phyloP scores from a whole-genome alignment of 1,140 invertebrate genomes.

The Drosophila auraria region DNA sequence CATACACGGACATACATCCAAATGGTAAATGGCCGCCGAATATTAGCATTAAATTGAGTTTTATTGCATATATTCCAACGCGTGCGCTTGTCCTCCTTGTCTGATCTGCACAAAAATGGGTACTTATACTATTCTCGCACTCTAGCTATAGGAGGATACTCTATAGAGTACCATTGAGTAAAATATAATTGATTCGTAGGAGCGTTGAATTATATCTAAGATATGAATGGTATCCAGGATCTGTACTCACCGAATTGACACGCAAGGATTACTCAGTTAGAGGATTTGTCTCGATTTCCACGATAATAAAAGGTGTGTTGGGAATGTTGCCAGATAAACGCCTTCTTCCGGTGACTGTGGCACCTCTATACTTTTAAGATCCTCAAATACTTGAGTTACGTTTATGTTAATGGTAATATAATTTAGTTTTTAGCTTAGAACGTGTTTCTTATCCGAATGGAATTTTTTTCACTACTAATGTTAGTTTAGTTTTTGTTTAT shows the following conservation, averaged over 20 bases:
- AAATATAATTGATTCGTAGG: background rate
- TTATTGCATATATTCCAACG: constrained; percentile 60
- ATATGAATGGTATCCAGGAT: too few relatives aligned
- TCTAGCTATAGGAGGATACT: background rate
- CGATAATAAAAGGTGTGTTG: constrained; percentile 23
- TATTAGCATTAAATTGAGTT: constrained; percentile 32
- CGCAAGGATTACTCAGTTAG: constrained; percentile 7
- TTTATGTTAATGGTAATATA: constrained; percentile 60
- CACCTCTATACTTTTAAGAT: constrained; percentile 25
- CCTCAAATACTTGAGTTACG: constrained; percentile 38
- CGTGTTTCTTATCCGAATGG: constrained; percentile 37
- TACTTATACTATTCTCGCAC: background rate
- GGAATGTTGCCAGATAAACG: constrained; percentile 24
- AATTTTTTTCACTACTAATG: constrained; percentile 72
- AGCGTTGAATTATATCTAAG: background rate
- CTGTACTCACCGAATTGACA: constrained; percentile 36
- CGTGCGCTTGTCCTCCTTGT: constrained; percentile 26
- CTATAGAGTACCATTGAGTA: too few relatives aligned
- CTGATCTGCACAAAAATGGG: constrained; percentile 4
- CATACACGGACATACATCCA: background rate
- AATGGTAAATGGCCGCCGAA: constrained; percentile 4
- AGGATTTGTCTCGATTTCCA: constrained; percentile 12
- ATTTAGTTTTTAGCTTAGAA: constrained; percentile 70
- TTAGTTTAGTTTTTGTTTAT: constrained; percentile 61
- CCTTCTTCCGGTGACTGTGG: constrained; percentile 4